Base-by-base conservation (phyloP, 2,888 invertebrate genomes). In the Carpatolechia fugitivella region DNA sequence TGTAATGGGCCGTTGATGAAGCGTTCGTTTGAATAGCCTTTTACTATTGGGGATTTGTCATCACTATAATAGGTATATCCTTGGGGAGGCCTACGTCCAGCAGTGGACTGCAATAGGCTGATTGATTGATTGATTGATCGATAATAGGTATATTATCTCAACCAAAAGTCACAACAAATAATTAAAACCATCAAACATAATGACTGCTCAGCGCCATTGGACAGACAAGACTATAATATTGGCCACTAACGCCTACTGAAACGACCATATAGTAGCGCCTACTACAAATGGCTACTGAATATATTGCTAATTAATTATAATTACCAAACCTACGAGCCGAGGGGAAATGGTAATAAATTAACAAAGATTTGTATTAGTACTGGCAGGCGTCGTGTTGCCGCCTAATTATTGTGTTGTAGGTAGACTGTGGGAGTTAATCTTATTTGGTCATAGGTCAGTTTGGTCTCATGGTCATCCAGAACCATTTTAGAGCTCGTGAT, bases 271-370 rank as follows among this genome's bases (percentile, higher is more conserved):
- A 24, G 24, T 10, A 33, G 2, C 33, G 47, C 47, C 31, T 8
- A 46, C 46, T 10, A 3, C 16, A 24, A 38, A 31, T 31, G 29
- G 47, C 47, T 47, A 31, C 47, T 47, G 31, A 47, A 47, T 47
- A 47, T 30, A 16, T 31, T 47, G 31, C 16, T 31, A 31, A 47
- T 47, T 47, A 31, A 31, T 47, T 47, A 47, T 41, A 41, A 41
- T 46, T 46, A 46, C n/a, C 46, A 46, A 29, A 14, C 38, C 38
- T 38, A 38, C 38, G 16, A 8, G 29, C 31, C 24, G 1, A 20
- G 13, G 24, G 46, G 46, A 46, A 46, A 46, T 24, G 1, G 47
- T 31, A 47, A 47, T 47, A 47, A 47, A 47, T 47, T 47, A 0
- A 8, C 0, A 10, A 31, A 14, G 30, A 47, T 31, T 47, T 47